phyloP scores from a whole-genome alignment of 2,888 invertebrate genomes.

The Crepidodera aurea region DNA sequence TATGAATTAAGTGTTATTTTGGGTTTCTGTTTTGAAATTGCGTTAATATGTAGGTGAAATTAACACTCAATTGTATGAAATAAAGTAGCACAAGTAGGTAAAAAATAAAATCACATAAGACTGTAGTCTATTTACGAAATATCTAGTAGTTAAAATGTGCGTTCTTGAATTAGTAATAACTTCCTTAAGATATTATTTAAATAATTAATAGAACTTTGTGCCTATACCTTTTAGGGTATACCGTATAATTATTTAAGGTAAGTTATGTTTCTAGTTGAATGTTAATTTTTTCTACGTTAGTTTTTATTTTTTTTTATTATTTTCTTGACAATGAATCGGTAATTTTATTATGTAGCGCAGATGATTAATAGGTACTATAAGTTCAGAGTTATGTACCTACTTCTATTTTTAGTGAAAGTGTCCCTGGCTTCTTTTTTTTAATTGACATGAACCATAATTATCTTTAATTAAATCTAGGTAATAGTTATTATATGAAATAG shows the following conservation, averaged over 20 bases:
- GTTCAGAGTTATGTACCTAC: slow-evolving; percentile 2
- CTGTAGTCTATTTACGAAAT: no score
- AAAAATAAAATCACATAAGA: no score
- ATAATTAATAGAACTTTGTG: background rate
- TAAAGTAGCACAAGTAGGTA: no score
- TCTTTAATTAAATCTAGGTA: background rate
- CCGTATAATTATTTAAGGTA: background rate
- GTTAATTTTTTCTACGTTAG: background rate
- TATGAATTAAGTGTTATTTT: background rate
- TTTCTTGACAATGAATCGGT: no score
- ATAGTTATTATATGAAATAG: background rate
- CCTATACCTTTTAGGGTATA: background rate
- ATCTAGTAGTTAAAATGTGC: no score
- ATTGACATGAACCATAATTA: background rate
- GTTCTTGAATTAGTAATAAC: no score
- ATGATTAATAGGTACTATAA: background rate
- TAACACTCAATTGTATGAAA: no score
- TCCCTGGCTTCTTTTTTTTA: slow-evolving; percentile 17
- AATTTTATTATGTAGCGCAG: no score
- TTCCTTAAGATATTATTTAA: background rate
- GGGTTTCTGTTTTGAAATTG: no score
- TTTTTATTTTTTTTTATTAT: no score
- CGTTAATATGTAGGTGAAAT: background rate
- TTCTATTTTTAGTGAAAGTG: background rate
- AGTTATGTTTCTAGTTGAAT: background rate